phyloP scores from a whole-genome alignment of 2,888 invertebrate genomes.

The Automeris io region DNA sequence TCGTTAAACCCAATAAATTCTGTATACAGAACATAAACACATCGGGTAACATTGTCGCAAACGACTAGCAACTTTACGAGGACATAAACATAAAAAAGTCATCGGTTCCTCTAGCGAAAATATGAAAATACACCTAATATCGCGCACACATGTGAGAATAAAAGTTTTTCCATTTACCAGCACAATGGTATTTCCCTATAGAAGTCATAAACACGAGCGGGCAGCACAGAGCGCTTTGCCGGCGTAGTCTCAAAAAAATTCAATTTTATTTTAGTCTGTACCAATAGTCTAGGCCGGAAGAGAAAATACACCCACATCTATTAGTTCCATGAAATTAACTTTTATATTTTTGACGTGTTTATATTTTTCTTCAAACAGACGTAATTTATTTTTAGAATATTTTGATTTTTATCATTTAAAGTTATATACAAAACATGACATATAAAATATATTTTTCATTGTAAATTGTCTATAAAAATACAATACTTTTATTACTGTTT shows the following conservation, averaged over 20 bases:
- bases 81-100: slow-evolving; percentile 72
- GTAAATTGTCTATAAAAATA: too few relatives aligned
- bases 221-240: slow-evolving; percentile 16
- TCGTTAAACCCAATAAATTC: slow-evolving; percentile 55
- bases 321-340: slow-evolving; percentile 49
- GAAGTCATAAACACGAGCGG: slow-evolving; percentile 69
- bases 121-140: slow-evolving; percentile 68
- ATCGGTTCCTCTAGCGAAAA: slow-evolving; percentile 52
- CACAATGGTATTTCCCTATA: slow-evolving; percentile 72
- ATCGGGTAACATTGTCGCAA: slow-evolving; percentile 61
- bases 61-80: slow-evolving; percentile 62
- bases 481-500: too few relatives aligned
- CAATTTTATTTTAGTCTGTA: slow-evolving; percentile 36
- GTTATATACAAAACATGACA: too few relatives aligned
- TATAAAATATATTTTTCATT: too few relatives aligned
- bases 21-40: slow-evolving; percentile 56
- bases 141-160: slow-evolving; percentile 53
- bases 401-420: background rate
- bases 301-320: slow-evolving; percentile 50
- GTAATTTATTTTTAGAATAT: background rate
- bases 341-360: slow-evolving; percentile 46
- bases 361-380: background rate
- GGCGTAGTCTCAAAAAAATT: slow-evolving; percentile 6
- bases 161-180: slow-evolving; percentile 70
- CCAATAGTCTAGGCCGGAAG: slow-evolving; percentile 29